Conservation (phyloP, 2,797 vertebrate species). For the Typhlichthys subterraneus region DNA sequence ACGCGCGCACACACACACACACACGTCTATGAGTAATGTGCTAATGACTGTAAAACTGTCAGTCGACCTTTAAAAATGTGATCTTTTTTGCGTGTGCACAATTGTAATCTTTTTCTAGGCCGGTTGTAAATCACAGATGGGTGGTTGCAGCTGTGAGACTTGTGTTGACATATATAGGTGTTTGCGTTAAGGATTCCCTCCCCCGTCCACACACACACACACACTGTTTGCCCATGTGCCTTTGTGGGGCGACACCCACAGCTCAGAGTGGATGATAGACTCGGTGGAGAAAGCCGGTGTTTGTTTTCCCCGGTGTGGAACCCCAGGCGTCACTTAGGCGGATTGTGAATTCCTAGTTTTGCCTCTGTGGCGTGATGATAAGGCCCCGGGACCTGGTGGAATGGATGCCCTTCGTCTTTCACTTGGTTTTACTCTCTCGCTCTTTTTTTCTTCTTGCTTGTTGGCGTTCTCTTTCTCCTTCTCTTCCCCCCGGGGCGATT, state of each 20-base stretch:
- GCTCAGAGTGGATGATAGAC: slow-evolving; percentile 17
- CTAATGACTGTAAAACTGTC: slow-evolving; percentile 4
- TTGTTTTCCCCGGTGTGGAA: slow-evolving; percentile 49
- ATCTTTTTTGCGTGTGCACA: neutral
- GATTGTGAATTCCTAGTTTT: slow-evolving; percentile 28
- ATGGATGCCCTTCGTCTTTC: slow-evolving; percentile 37
- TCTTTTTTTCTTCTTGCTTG: slow-evolving; percentile 15
- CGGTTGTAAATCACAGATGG: slow-evolving; percentile 29
- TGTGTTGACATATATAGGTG: slow-evolving; percentile 38
- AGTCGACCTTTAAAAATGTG: neutral
- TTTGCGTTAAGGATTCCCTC: slow-evolving; percentile 35
- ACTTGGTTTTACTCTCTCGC: slow-evolving; percentile 4
- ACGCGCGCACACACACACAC: neutral
- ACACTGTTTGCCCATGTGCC: slow-evolving; percentile 39
- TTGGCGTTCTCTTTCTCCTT: slow-evolving; percentile 39
- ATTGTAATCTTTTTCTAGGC: slow-evolving; percentile 30
- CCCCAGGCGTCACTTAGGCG: slow-evolving; percentile 11
- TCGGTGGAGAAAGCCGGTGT: slow-evolving; percentile 36
- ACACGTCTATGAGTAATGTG: neutral
- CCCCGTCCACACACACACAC: neutral
- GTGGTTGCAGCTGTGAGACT: slow-evolving; percentile 10
- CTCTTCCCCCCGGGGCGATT: slow-evolving; percentile 66
- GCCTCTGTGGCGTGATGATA: slow-evolving; percentile 34
- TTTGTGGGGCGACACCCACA: slow-evolving; percentile 32
- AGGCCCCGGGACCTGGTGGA: slow-evolving; percentile 56